Evolutionary conservation across 92 coral and sea anemone genomes (phyloP).

Genomic region (Paragorgia papillata): DNA sequence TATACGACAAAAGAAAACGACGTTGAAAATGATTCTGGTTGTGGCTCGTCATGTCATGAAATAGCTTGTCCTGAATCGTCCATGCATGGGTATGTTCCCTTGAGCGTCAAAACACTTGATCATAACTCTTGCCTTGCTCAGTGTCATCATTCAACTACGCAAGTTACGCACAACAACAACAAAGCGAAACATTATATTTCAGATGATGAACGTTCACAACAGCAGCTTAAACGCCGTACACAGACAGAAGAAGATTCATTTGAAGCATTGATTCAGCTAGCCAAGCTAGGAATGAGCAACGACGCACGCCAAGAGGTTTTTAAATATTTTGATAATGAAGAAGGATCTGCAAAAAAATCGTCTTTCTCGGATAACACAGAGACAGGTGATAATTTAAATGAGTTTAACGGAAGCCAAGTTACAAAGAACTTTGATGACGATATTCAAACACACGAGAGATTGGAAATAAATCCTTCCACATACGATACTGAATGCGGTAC

Average conservation of each 20-base stretch:
- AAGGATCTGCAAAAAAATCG: neutral
- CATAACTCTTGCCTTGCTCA: too few species aligned
- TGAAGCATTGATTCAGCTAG: constrained; percentile 17
- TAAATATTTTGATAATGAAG: neutral
- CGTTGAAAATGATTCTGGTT: constrained; percentile 37
- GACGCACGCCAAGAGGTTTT: constrained; percentile 7
- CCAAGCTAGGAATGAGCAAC: constrained; percentile 32
- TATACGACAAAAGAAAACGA: constrained; percentile 18
- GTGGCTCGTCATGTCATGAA: constrained; percentile 34
- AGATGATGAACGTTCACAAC: neutral
- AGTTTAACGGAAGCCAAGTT: neutral
- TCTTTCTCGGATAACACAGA: neutral
- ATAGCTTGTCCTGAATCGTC: neutral
- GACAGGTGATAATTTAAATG: neutral
- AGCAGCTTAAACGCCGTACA: neutral
- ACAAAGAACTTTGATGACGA: too few species aligned
- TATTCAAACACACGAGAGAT: too few species aligned
- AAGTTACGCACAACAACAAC: too few species aligned
- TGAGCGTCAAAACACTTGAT: constrained; percentile 23
- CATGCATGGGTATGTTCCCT: neutral
- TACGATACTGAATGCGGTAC: too few species aligned
- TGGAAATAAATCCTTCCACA: too few species aligned
- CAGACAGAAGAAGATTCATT: constrained; percentile 1
- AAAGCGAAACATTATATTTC: neutral
- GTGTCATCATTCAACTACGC: too few species aligned